Evolutionary conservation across 2,797 vertebrate genomes (phyloP).

Genomic region (Pygocentrus nattereri): DNA sequence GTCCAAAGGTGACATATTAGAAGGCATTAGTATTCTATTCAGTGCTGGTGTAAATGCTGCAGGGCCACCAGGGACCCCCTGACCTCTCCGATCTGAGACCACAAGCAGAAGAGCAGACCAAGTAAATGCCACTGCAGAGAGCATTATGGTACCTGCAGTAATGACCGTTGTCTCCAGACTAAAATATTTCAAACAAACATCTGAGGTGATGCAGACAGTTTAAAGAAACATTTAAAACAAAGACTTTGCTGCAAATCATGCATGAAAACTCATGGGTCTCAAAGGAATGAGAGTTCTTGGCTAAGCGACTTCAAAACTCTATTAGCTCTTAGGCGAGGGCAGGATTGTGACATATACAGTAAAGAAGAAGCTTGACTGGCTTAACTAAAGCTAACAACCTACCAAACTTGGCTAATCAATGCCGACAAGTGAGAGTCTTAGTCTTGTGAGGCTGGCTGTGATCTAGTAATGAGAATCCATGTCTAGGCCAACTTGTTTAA

Average conservation of each 20-base stretch:
- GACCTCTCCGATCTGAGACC: slow-evolving; percentile 65
- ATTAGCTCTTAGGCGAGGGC: not conserved
- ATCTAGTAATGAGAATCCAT: too few relatives aligned
- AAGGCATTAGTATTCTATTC: slow-evolving; percentile 78
- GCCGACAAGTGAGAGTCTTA: too few relatives aligned
- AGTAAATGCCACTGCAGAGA: slow-evolving; percentile 77
- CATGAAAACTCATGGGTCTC: not conserved
- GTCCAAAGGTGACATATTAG: slow-evolving; percentile 72
- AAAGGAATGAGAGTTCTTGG: not conserved
- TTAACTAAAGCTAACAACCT: too few relatives aligned
- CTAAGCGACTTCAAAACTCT: not conserved
- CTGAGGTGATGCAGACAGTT: not conserved
- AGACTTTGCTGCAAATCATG: not conserved
- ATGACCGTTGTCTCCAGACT: not conserved
- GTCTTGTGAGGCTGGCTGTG: too few relatives aligned
- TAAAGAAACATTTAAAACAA: not conserved
- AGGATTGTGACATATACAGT: not conserved
- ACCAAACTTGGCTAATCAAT: too few relatives aligned
- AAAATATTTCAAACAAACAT: not conserved
- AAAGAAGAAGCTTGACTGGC: not conserved
- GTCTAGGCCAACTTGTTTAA: too few relatives aligned
- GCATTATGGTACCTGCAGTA: slow-evolving; percentile 3
- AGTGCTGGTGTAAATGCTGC: slow-evolving; percentile 75
- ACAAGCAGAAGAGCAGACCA: slow-evolving; percentile 67
- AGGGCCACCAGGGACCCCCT: slow-evolving; percentile 71